Evolutionary conservation across 2,113 vertebrate species (phyloP), one percentile per base, ranked within the genome.

Genomic region (Ageneiosus marmoratus): DNA sequence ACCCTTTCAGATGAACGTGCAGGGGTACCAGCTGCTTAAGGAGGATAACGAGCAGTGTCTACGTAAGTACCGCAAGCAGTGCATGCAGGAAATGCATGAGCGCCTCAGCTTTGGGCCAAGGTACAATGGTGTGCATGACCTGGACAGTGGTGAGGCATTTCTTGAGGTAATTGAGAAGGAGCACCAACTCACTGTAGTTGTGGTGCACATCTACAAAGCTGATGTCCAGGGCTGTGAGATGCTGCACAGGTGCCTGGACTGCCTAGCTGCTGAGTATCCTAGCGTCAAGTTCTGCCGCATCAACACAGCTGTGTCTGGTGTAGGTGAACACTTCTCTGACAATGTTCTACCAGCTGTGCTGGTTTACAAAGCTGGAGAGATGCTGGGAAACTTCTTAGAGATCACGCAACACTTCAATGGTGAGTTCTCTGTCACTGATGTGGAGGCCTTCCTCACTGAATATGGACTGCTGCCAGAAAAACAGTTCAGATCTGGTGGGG

Each of bases 41-140:
- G 95, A 95, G 13, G 98, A 99, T 83, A 97, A 99, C 22, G 97
- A 98, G 80, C 93, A 91, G 0, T 96, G 95, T 88, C 91, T 99
- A n/a, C 96, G 94, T 77, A 95, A 95, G 85, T 99, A 99, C 88
- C 96, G 97, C 46, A 95, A 94, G 72, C 95, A 93, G 29, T 98
- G 97, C 86, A 99, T 99, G 98, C 95, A 96, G 90, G 96, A 98
- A 63, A 98, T 99, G 98, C 97, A 97, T 41, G 95, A 97, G 87
- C 93, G 95, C 84, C 92, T 99, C 89, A 99, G 98, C 86, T 98
- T 99, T 16, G 97, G 97, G 81, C 97, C 97, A 0, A 95, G 90
- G 81, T 97, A 98, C 0, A 96, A 96, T 50, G 94, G 93, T 3
- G 89, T 99, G 46, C 94, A 94, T 0, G 97, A 99, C 88, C 93